Base-by-base conservation (phyloP, 2,888 invertebrate genomes). In the Nysson spinosus region DNA sequence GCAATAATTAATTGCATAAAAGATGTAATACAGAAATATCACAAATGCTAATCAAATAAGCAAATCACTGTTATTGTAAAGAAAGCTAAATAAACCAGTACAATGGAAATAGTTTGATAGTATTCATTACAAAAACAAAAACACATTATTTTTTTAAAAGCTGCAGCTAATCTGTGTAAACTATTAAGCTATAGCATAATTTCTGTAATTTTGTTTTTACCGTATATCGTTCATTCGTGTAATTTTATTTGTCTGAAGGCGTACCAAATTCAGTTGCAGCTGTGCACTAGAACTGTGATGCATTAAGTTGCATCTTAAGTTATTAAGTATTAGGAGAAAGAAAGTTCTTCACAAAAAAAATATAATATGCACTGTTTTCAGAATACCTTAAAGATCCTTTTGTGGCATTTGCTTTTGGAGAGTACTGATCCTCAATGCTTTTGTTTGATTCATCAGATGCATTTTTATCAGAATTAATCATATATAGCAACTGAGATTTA, bases 401-500 rank as follows among this genome's bases (percentile, higher is more conserved):
- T 4, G 19, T 3, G 24, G 20, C 39, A 3, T 24, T n/a, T 28
- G 19, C 4, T 17, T 61, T 64, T 16, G 5, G 6, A 22, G 68
- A 9, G 16, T 28, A 24, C 11, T 68, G 42, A 30, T 37, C 19
- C 20, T 67, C 60, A 11, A 40, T 30, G 16, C 42, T 34, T n/a
- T n/a, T n/a, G 4, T 37, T 35, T 19, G 57, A n/a, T 14, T 47
- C 20, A 30, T 32, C 37, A 1, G 9, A 12, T 7, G 12, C 19
- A 14, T 44, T 64, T 11, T 56, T 57, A 9, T 62, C 64, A 16
- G 32, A 12, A 28, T 12, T 19, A 16, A 40, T 14, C 14, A 46
- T 19, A 60, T 0, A 85, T 80, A 61, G 82, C 83, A 9, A 88
- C 84, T 63, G 51, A 9, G 50, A 32, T 16, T 55, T 74, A 37